Base-by-base conservation (phyloP, 2,113 vertebrate genomes). In the Budorcas taxicolor region DNA sequence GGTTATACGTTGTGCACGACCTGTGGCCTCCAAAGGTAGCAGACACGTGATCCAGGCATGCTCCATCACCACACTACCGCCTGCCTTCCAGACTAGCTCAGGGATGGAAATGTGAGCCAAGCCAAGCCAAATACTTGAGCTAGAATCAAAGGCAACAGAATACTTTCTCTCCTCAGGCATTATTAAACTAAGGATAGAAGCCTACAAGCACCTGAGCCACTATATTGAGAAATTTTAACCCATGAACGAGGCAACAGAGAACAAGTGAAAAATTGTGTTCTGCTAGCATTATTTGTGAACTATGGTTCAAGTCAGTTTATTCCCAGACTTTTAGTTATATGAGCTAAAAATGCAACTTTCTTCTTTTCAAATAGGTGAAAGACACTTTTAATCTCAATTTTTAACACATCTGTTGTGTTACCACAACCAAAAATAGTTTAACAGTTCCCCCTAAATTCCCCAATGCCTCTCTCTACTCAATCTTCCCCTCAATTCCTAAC, bases 101-200 rank as follows among this genome's bases (percentile, higher is more conserved):
- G 57, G 16, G n/a, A 60, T 19, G 23, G 53, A 76, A 31, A 78
- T 45, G 29, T 57, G 62, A 91, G 36, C 58, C 19, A 89, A 40
- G 80, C 6, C 52, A 86, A 64, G 58, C n/a, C 53, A 87, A 82
- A 19, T 74, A 74, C 7, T 19, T 92, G 36, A 23, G 52, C 45
- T 58, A 94, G 57, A 88, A 81, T 57, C 57, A 64, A 96, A 97
- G 62, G 36, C n/a, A 92, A 87, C 25, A 76, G 85, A 94, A 29
- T 16, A 94, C 52, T 89, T 90, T 60, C 80, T 53, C 33, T 64
- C 67, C 36, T 87, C 29, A 55, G n/a, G 25, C 16, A 89, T 87
- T 83, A 84, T 40, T 90, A 95, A 62, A 87, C 27, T 40, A 94
- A 91, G 23, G 7, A 93, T 11, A 43, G 52, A 84, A 8, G 3